These are phyloP conservation scores for Gavialis gangeticus DNA, from an alignment of 2,113 vertebrate genomes.

Conservation along the genomic window DNA sequence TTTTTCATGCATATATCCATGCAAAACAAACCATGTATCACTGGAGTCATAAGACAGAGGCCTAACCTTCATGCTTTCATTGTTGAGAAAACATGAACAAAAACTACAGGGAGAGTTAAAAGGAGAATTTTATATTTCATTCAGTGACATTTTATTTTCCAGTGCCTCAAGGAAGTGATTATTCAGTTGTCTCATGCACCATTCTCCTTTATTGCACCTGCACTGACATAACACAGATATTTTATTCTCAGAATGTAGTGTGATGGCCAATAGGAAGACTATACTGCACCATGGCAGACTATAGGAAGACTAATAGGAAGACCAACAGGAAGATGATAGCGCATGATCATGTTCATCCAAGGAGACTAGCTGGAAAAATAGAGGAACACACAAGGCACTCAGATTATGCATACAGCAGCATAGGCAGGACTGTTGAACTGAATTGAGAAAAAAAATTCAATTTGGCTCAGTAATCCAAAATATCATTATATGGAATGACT, in stretches of 20 bases:
- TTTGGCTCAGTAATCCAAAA: background rate
- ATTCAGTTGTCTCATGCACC: background rate
- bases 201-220: background rate
- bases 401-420: background rate
- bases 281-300: background rate
- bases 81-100: no score
- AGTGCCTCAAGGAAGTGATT: background rate
- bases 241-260: background rate
- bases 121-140: no score
- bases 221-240: constrained; percentile 24
- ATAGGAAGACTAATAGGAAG: no score
- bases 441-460: background rate
- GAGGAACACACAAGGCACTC: background rate
- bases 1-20: background rate
- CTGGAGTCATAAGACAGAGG: background rate
- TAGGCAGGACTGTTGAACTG: background rate
- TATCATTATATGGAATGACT: background rate
- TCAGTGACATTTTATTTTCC: background rate
- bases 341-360: background rate
- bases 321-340: no score
- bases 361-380: background rate
- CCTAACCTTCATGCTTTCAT: no score
- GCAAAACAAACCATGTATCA: background rate
- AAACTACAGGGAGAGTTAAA: no score
- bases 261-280: background rate